Evolutionary conservation across 2,113 vertebrate genomes (phyloP).

Genomic region (Sinocyclocheilus maitianheensis): DNA sequence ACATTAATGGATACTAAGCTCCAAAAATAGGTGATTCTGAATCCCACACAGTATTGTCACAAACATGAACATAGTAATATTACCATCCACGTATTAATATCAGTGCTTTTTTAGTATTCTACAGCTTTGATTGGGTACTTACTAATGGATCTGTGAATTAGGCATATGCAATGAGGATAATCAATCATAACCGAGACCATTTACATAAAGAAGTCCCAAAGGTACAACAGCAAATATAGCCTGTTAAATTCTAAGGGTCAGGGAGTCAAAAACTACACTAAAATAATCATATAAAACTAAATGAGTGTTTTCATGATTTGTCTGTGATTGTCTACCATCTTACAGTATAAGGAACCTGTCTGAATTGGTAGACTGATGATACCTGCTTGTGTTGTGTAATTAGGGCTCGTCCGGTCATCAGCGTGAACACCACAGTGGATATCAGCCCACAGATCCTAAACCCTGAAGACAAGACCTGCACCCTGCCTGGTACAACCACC

Average conservation of each 20-base stretch:
- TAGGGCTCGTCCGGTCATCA: conserved; percentile 91
- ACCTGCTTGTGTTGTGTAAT: background rate
- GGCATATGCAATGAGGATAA: background rate
- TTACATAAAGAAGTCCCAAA: background rate
- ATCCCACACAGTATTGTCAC: background rate
- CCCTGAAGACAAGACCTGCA: conserved; percentile 87
- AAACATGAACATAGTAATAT: background rate
- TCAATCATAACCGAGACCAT: background rate
- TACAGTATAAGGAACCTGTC: background rate
- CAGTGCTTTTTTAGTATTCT: background rate
- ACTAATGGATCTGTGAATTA: background rate
- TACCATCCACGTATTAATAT: background rate
- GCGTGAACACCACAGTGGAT: conserved; percentile 87
- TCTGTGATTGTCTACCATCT: background rate
- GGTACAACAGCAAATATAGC: too few relatives aligned
- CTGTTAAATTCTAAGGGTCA: background rate
- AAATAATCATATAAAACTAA: background rate
- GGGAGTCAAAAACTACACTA: background rate
- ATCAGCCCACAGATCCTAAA: conserved; percentile 92
- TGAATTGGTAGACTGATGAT: conserved; percentile 8
- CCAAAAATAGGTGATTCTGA: background rate
- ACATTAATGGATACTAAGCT: background rate
- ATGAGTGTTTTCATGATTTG: background rate
- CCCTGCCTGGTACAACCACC: conserved; percentile 65
- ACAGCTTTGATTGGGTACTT: background rate